These are phyloP conservation scores for Cynopterus sphinx DNA, from an alignment of 2,797 vertebrate species.

Conservation along the genomic window DNA sequence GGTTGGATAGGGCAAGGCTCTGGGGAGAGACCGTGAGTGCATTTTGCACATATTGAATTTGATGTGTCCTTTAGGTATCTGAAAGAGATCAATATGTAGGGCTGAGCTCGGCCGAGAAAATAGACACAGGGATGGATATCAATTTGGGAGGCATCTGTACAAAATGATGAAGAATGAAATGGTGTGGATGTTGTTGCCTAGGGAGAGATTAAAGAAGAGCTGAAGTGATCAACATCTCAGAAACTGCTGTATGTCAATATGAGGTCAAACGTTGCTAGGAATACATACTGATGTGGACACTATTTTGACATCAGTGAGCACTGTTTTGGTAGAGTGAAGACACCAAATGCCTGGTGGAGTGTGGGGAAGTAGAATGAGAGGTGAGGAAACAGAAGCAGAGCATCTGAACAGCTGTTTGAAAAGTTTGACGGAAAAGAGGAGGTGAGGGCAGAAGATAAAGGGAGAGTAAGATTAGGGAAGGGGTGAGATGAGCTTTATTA, in stretches of 20 bases:
- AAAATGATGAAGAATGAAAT: neutral
- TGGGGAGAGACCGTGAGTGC: neutral
- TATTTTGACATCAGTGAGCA: neutral
- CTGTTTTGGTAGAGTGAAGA: neutral
- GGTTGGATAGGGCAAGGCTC: neutral
- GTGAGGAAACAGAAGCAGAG: neutral
- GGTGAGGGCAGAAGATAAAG: neutral
- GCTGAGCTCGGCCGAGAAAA: neutral
- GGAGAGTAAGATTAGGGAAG: neutral
- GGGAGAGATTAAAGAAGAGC: neutral
- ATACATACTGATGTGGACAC: fast-evolving
- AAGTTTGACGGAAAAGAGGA: neutral
- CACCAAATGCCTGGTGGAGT: neutral
- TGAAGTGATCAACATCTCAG: neutral
- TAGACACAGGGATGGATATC: neutral
- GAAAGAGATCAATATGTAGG: neutral
- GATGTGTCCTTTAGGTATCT: neutral
- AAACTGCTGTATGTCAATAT: neutral
- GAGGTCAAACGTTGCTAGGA: neutral
- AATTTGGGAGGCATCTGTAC: neutral
- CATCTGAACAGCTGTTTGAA: neutral
- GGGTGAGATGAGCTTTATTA: neutral
- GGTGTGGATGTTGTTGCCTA: neutral
- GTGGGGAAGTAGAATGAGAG: neutral
- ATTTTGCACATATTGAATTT: neutral